A percentile compares a stretch with the other conserved stretches of the same genome.
phyloP scores from a whole-genome alignment of 2,797 vertebrate species.

The Australoheros facetus region DNA sequence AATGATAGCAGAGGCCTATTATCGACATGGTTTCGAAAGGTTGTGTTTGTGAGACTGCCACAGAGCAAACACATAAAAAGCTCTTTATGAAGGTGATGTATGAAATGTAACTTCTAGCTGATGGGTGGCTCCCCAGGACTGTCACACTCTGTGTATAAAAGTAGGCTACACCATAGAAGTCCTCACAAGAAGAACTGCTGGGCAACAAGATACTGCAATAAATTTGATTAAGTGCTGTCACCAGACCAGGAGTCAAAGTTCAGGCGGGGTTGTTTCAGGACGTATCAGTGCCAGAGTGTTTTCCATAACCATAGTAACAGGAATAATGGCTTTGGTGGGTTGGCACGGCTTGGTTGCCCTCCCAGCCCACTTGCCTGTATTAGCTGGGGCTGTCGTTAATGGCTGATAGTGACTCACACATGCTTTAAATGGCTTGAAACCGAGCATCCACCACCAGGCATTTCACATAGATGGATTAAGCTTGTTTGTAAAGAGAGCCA shows the following conservation, averaged over 20 bases:
- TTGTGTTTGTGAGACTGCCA: background rate
- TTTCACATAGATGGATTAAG: constrained; percentile 28
- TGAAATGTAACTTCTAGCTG: background rate
- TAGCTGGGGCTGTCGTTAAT: constrained; percentile 21
- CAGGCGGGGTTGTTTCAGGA: constrained; percentile 47
- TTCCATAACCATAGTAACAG: constrained; percentile 39
- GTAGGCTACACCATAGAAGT: background rate
- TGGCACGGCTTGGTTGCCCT: constrained; percentile 16
- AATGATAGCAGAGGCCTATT: background rate
- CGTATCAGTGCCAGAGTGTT: constrained; percentile 38
- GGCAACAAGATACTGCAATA: constrained; percentile 21
- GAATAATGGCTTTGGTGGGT: constrained; percentile 17
- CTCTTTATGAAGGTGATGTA: background rate
- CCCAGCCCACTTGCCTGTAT: constrained; percentile 13
- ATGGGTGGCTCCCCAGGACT: constrained; percentile 2
- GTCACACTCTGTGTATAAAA: background rate
- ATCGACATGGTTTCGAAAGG: background rate
- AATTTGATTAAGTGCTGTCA: constrained; percentile 27
- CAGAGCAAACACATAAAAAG: background rate
- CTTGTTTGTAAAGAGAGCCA: constrained; percentile 24
- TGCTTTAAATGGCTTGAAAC: constrained; percentile 46
- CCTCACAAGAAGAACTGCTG: background rate
- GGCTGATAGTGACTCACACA: constrained; percentile 56
- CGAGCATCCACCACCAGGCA: constrained; percentile 2
- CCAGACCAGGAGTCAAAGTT: constrained; percentile 26